Conservation (phyloP, 2,888 invertebrate species). For the Harpalus rubripes region DNA sequence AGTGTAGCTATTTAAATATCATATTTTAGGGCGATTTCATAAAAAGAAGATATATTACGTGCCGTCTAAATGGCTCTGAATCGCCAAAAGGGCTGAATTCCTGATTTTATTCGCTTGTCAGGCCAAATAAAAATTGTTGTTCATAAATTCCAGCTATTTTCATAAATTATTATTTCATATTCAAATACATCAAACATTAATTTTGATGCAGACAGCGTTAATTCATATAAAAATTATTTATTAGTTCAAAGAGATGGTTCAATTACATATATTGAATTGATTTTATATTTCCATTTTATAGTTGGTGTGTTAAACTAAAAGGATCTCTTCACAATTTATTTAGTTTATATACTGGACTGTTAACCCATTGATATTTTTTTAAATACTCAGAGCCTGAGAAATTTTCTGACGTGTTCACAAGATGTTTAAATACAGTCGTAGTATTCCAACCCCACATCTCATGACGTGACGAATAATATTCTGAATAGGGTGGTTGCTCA, state of each 20-base stretch:
- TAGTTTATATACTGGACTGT: no score
- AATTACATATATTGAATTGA: not conserved
- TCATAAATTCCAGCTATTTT: not conserved
- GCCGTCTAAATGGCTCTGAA: not conserved
- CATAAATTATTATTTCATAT: not conserved
- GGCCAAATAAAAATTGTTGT: not conserved
- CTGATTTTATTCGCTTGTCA: not conserved
- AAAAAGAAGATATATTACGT: slow-evolving; percentile 15
- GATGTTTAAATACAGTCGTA: no score
- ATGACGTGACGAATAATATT: no score
- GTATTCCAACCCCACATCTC: no score
- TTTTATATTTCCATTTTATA: not conserved
- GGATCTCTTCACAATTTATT: no score
- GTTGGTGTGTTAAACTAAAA: no score
- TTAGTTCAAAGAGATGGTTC: not conserved
- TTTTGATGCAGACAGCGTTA: not conserved
- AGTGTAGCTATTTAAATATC: slow-evolving; percentile 2
- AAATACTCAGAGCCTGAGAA: no score
- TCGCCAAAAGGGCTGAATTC: not conserved
- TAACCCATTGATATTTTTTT: no score
- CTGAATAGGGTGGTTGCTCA: no score
- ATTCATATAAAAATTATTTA: not conserved
- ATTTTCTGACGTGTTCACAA: no score
- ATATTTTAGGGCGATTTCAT: slow-evolving; percentile 7
- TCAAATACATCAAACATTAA: not conserved